A percentile compares a stretch with the other conserved stretches of the same genome.
Evolutionary conservation across 2,888 invertebrate species (phyloP).

Genomic region (Loripinus fragilis): DNA sequence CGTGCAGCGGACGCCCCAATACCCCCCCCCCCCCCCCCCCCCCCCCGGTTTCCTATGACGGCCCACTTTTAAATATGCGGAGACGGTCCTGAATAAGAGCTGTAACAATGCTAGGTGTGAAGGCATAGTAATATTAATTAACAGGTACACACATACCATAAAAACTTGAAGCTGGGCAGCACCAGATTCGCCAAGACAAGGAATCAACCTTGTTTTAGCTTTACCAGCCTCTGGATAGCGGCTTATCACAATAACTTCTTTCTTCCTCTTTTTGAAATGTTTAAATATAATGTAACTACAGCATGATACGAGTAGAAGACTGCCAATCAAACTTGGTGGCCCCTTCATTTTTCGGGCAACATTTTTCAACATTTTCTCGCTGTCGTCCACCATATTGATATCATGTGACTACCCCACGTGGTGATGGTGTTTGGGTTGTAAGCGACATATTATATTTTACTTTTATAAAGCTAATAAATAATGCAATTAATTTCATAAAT

Average conservation of each 20-base stretch:
- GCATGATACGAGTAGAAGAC: not conserved
- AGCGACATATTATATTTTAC: not conserved
- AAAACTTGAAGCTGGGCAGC: constrained; percentile 64
- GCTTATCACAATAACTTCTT: constrained; percentile 62
- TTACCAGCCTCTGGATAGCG: constrained; percentile 68
- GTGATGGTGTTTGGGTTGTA: not conserved
- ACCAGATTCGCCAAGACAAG: constrained; percentile 56
- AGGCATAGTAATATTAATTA: no score
- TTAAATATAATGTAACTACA: constrained; percentile 1
- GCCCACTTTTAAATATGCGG: no score
- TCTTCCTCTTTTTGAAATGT: not conserved
- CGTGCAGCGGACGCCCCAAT: no score
- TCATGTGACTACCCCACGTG: constrained; percentile 44
- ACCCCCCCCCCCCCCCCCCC: no score
- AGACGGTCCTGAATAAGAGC: no score
- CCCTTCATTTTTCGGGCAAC: not conserved
- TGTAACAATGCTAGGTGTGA: no score
- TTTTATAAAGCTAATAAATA: no score
- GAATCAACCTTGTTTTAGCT: constrained; percentile 69
- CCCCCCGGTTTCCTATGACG: no score
- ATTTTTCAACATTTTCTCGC: not conserved
- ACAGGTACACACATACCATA: no score
- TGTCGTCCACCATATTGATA: constrained; percentile 45
- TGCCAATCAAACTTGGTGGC: not conserved
- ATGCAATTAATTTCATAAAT: no score